A percentile compares a stretch with the other conserved stretches of the same genome.
phyloP scores from a whole-genome alignment of 2,888 invertebrate species.

The Graphium colonna region DNA sequence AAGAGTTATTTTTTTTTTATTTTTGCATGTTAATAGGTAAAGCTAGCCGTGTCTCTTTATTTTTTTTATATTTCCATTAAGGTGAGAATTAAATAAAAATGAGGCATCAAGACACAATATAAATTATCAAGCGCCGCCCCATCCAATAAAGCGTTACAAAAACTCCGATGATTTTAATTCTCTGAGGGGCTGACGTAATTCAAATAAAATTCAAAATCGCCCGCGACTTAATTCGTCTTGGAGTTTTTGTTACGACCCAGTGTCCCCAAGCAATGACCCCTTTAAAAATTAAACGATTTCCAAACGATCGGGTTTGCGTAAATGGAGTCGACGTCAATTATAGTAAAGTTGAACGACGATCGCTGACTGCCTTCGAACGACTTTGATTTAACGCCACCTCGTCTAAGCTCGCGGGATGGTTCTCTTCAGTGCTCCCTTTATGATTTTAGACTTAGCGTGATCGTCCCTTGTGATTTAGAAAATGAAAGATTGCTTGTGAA shows the following conservation, averaged over 20 bases:
- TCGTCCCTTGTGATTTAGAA: neutral
- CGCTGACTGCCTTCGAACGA: slow-evolving; percentile 28
- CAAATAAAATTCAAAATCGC: neutral
- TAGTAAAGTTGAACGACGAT: slow-evolving; percentile 28
- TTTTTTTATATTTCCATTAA: no score
- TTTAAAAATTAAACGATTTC: slow-evolving; percentile 18
- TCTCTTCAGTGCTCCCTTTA: slow-evolving; percentile 7
- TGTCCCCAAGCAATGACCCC: neutral
- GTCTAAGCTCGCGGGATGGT: slow-evolving; percentile 40
- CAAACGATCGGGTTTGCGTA: slow-evolving; percentile 25
- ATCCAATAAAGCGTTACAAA: no score
- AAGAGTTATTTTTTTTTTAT: no score
- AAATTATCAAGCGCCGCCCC: no score
- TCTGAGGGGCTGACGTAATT: no score
- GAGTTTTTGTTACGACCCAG: neutral
- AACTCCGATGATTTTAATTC: no score
- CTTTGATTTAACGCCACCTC: slow-evolving; percentile 34
- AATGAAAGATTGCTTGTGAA: no score
- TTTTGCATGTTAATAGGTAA: no score
- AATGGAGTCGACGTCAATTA: slow-evolving; percentile 23
- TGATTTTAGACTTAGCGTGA: slow-evolving; percentile 16
- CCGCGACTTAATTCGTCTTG: neutral
- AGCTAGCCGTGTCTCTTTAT: no score
- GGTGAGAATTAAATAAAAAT: no score
- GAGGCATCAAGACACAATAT: no score